Base-by-base conservation (phyloP, 2,888 invertebrate species). In the Xanthostigma xanthostigma region DNA sequence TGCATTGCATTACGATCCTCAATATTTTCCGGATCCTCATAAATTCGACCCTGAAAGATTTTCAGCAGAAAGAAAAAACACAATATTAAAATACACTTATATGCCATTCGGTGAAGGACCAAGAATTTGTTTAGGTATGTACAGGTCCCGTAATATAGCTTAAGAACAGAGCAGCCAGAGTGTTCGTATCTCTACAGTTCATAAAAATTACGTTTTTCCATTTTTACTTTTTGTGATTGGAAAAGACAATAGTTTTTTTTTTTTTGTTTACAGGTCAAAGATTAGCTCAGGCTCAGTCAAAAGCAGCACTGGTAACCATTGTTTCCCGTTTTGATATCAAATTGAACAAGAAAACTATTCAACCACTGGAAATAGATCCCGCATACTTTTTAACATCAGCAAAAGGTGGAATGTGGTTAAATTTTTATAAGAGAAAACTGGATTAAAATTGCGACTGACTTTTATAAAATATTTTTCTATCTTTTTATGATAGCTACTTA, bases 41-140 rank as follows among this genome's bases (percentile, higher is more conserved):
- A 56, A 56, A 47, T 69, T 67, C 53, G 59, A 65, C 52, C 69
- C 69, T 0, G 64, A 65, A 47, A 53, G 67, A 41, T 67, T 67
- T 57, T 55, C 49, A 0, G 57, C 58, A 1, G 63, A 62, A 40
- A 60, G 59, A 36, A 59, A 58, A 6, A 53, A 55, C 1, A 53
- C 55, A 9, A 49, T 58, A 9, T 56, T 54, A 12, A 62, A 59
- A 37, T 60, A 55, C 45, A 52, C 54, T 6, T 63, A 53, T 52
- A 40, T 62, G 44, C 58, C 60, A 0, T 59, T 62, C 40, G 60
- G 62, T 17, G 59, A 60, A 45, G 62, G 62, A 8, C 62, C 62
- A 9, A 55, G 61, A 34, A 52, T 51, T 34, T 62, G 62, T 52
- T 33, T 61, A 45, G 62, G 62, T 62, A 27, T 27, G 27, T 6